A percentile compares a stretch with the other conserved stretches of the same genome.
These are phyloP conservation scores for Ophion ellenae DNA, from an alignment of 2,888 invertebrate species.

Conservation along the genomic window DNA sequence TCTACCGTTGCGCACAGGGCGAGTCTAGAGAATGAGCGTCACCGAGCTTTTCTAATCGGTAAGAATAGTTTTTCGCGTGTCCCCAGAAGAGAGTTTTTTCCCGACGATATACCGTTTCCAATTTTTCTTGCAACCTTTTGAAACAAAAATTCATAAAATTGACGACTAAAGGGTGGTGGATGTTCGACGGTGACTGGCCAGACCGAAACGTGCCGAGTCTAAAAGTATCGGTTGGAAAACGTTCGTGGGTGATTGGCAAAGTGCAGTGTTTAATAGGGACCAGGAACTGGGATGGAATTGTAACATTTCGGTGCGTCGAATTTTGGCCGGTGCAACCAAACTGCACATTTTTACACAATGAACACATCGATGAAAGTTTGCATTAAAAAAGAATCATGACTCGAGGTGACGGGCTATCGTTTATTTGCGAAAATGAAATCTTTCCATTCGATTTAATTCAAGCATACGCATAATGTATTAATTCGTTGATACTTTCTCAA, in stretches of 20 bases:
- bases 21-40: background rate
- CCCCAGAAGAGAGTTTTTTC: background rate
- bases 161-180: background rate
- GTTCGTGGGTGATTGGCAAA: background rate
- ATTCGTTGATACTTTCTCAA: constrained; percentile 24
- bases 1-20: background rate
- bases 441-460: constrained; percentile 9
- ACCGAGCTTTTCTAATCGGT: too few species aligned
- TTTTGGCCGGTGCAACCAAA: background rate
- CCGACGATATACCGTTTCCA: background rate
- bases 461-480: constrained; percentile 13
- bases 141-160: background rate
- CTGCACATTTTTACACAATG: background rate
- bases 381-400: background rate
- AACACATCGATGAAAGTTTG: background rate
- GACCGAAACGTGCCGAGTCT: background rate
- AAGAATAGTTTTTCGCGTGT: background rate
- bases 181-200: background rate
- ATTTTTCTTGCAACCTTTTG: background rate
- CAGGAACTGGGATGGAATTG: constrained; percentile 2
- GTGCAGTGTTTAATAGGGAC: constrained; percentile 15
- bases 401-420: background rate
- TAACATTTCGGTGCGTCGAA: background rate
- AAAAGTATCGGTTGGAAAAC: background rate
- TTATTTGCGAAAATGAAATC: background rate